Base-by-base conservation (phyloP, 2,797 vertebrate genomes). In the Simalia tracyae region DNA sequence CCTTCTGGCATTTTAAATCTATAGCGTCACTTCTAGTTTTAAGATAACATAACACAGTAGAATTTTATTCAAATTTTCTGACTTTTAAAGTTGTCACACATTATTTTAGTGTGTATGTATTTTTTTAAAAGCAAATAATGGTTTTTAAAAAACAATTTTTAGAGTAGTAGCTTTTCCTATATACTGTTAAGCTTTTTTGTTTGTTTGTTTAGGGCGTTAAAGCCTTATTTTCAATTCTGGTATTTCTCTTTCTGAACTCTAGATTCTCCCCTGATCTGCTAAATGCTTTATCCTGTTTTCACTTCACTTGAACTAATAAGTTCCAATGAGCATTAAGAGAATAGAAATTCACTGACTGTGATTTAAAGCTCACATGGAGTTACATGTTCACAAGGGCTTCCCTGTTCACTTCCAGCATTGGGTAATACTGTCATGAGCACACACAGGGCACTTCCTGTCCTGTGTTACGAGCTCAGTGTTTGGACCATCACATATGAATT, bases 161-260 rank as follows among this genome's bases (percentile, higher is more conserved):
- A 76, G 91, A 96, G 91, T 92, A 92, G 93, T 91, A 92, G 91
- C 89, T 92, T 95, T 96, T 91, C 91, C 95, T 93, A 93, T 92
- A 95, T 92, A 66, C 89, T 90, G 91, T 92, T 88, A 94, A 95
- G 95, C 89, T 87, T 88, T 95, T 86, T 86, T 92, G 87, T 91
- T 93, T 42, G 42, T 42, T 42, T 3, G 3, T 93, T 81, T 90
- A 92, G 95, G 94, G 81, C 93, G 91, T 63, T 92, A 93, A 94
- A 95, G 94, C 96, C 96, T 97, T 96, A 89, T 95, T 92, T 94
- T 96, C 91, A 60, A 84, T 92, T 87, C 86, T 66, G 28, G 8
- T 50, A 66, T 15, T 61, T 28, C 31, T 60, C 42, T 63, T 19
- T 81, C 24, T 91, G 60, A 2, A 12, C 42, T 90, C 92, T 87